Evolutionary conservation across 2,797 vertebrate species (phyloP).

Genomic region (Myotis pilosus): DNA sequence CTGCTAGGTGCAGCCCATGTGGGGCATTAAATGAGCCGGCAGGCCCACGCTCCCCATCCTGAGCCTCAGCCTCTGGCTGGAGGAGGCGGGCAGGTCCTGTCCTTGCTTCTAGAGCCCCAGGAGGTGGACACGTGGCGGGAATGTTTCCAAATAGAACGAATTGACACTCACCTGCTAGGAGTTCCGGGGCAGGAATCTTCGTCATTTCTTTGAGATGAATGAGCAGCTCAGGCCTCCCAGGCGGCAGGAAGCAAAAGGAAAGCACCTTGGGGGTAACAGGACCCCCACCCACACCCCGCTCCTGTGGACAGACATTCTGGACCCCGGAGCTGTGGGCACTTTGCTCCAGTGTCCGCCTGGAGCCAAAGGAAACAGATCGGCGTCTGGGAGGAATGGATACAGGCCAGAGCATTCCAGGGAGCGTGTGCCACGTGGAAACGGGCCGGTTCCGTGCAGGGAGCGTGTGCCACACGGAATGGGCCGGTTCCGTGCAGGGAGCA

Average conservation of each 20-base stretch:
- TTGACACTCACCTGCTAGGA: not conserved
- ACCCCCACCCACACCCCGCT: not conserved
- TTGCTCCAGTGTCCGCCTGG: not conserved
- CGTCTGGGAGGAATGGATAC: conserved; percentile 16
- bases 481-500: not conserved
- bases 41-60: not conserved
- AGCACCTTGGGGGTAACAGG: not conserved
- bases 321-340: not conserved
- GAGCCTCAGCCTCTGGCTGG: not conserved
- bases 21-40: not conserved
- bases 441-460: not conserved
- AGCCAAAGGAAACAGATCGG: conserved; percentile 10
- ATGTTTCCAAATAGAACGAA: not conserved
- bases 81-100: too few species aligned
- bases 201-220: not conserved
- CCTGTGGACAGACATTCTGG: not conserved
- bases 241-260: not conserved
- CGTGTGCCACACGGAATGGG: not conserved
- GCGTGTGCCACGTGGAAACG: not conserved
- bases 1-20: accelerated
- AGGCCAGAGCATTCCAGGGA: not conserved
- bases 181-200: not conserved
- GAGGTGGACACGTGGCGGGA: not conserved
- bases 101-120: not conserved
- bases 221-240: not conserved